These are phyloP conservation scores for Pinctada fucata DNA, from an alignment of 2,888 invertebrate species.

Conservation along the genomic window DNA sequence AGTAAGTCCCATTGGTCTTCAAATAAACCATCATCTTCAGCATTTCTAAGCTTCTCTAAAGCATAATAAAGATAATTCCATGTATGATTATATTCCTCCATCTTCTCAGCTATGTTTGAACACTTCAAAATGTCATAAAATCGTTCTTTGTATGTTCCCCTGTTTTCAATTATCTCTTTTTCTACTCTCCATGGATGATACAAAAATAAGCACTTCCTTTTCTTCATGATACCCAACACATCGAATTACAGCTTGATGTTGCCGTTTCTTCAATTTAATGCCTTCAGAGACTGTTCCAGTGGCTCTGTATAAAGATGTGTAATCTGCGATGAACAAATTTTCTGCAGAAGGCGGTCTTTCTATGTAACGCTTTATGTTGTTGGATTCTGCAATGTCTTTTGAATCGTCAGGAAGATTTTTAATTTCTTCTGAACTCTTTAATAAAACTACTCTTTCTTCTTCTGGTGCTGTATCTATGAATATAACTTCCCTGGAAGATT, in stretches of 20 bases:
- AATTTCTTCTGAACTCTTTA: constrained; percentile 32
- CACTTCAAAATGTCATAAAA: no score
- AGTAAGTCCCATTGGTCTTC: no score
- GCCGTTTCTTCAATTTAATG: background rate
- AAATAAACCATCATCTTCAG: no score
- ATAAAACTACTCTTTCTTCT: constrained; percentile 24
- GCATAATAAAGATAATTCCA: no score
- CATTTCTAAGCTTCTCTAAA: no score
- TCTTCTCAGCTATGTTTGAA: no score
- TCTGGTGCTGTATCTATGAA: constrained; percentile 40
- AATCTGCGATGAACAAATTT: background rate
- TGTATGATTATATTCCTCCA: no score
- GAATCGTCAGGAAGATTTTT: constrained; percentile 38
- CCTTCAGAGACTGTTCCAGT: background rate
- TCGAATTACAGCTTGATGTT: background rate
- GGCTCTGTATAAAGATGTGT: background rate
- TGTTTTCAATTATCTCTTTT: constrained; percentile 7
- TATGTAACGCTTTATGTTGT: constrained; percentile 27
- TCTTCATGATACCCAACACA: background rate
- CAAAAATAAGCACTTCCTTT: background rate
- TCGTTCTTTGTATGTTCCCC: constrained; percentile 24
- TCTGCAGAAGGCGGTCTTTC: background rate
- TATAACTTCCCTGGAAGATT: constrained; percentile 35
- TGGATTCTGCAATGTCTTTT: constrained; percentile 41
- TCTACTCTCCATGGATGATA: background rate